Base-by-base conservation (phyloP, 1,140 invertebrate species). In the Psilanteris sp. region DNA sequence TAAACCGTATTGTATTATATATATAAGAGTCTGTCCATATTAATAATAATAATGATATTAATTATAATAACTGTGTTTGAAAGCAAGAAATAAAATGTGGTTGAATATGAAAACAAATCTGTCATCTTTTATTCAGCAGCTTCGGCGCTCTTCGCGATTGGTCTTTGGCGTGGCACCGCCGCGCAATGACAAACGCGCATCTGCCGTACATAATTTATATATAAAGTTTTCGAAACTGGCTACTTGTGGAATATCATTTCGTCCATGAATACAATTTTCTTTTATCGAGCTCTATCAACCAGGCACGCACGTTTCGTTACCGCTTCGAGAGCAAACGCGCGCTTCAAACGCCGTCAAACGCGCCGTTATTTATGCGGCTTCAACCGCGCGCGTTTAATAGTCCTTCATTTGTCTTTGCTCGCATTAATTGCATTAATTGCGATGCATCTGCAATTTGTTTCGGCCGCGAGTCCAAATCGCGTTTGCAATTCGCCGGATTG, bases 71-170 rank as follows among this genome's bases (percentile, higher is more conserved):
- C 86, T 88, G 87, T 88, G 86, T 88, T 88, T 88, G 86, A 87
- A 87, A 88, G 87, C 85, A 86, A 88, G 84, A 88, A 88, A 88
- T 88, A 88, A 88, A 88, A 87, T 88, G 86, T 88, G 87, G 87
- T 88, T 88, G 87, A 88, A 87, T 88, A 88, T 88, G 86, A 84
- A 74, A 48, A 52, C 37, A 59, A 46, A 18, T 54, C 18, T 66
- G 50, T 67, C 16, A 54, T 67, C 24, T 46, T 74, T 74, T 54
- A 74, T 67, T 67, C 31, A 43, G 43, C 26, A 29, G 50, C 39
- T 48, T 55, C 24, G 44, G 48, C 22, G 20, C 26, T 36, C 24
- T 67, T 67, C 46, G 29, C 41, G 4, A 32, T 34, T 9, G 4
- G 9, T 43, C 61, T 43, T 66, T 62, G 43, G 43, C 36, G 4